Evolutionary conservation across 2,797 vertebrate genomes (phyloP).

Genomic region (Sebastes nivosus): DNA sequence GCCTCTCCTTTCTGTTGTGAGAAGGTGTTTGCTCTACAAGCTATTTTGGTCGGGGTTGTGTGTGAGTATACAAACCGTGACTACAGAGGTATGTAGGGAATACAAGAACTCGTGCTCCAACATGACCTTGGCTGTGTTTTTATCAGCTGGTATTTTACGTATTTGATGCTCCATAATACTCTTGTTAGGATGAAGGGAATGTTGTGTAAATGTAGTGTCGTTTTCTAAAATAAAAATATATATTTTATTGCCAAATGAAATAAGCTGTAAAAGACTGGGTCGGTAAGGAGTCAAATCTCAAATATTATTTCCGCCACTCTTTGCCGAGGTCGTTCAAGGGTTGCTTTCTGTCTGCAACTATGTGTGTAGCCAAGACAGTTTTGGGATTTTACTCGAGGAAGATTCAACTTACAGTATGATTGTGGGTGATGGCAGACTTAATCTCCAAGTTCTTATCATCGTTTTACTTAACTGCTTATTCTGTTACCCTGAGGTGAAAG

Average conservation of each 20-base stretch:
- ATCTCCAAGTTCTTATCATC: constrained; percentile 9
- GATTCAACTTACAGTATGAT: neutral
- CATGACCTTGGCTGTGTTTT: constrained; percentile 5
- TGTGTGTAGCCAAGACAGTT: neutral
- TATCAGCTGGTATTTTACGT: constrained; percentile 9
- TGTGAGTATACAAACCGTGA: constrained; percentile 16
- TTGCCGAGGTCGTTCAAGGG: neutral
- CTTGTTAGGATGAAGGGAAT: neutral
- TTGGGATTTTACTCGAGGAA: neutral
- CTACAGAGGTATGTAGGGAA: constrained; percentile 8
- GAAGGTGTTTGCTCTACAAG: constrained; percentile 30
- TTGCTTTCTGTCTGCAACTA: neutral
- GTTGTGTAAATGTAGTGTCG: neutral
- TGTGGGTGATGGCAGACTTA: constrained; percentile 1
- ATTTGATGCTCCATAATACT: neutral
- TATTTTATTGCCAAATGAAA: neutral
- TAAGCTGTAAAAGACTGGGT: neutral
- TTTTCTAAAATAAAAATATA: neutral
- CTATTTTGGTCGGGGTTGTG: constrained; percentile 28
- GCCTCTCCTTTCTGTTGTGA: constrained; percentile 21
- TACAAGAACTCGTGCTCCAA: neutral
- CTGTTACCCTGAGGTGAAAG: constrained; percentile 13
- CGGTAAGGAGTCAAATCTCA: neutral
- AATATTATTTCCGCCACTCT: neutral
- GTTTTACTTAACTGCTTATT: constrained; percentile 15